Conservation (phyloP, 2,888 invertebrate species). For the Meteorus colon region DNA sequence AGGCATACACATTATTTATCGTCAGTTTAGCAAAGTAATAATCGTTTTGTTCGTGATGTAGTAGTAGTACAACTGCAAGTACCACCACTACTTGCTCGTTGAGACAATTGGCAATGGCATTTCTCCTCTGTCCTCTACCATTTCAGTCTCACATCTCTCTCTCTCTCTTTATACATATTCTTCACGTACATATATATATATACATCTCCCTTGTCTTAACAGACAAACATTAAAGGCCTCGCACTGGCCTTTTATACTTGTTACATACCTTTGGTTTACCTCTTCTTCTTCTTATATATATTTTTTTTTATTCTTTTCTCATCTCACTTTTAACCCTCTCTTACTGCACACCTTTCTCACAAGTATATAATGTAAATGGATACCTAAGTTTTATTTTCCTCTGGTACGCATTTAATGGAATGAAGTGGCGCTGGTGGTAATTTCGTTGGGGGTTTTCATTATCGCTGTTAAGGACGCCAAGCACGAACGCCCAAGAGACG, state of each 20-base stretch:
- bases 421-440: slow-evolving; percentile 50
- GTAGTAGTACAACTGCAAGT: slow-evolving; percentile 8
- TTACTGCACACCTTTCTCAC: slow-evolving; percentile 20
- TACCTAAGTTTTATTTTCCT: slow-evolving; percentile 45
- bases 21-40: slow-evolving; percentile 52
- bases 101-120: slow-evolving; percentile 36
- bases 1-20: slow-evolving; percentile 52
- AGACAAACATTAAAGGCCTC: slow-evolving; percentile 15
- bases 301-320: neutral
- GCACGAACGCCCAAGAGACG: slow-evolving; percentile 14
- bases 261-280: slow-evolving; percentile 16
- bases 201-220: neutral
- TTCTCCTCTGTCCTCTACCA: neutral
- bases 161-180: neutral
- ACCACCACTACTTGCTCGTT: slow-evolving; percentile 25
- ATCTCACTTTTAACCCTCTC: slow-evolving; percentile 32
- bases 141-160: slow-evolving; percentile 29
- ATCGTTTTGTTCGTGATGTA: slow-evolving; percentile 47
- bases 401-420: slow-evolving; percentile 51
- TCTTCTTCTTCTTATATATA: neutral
- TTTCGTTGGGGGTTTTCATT: slow-evolving; percentile 53
- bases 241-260: slow-evolving; percentile 9
- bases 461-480: slow-evolving; percentile 37
- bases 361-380: slow-evolving; percentile 52
- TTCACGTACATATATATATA: neutral